phyloP scores from a whole-genome alignment of 2,113 vertebrate genomes.

The Phalacrocorax pelagicus region DNA sequence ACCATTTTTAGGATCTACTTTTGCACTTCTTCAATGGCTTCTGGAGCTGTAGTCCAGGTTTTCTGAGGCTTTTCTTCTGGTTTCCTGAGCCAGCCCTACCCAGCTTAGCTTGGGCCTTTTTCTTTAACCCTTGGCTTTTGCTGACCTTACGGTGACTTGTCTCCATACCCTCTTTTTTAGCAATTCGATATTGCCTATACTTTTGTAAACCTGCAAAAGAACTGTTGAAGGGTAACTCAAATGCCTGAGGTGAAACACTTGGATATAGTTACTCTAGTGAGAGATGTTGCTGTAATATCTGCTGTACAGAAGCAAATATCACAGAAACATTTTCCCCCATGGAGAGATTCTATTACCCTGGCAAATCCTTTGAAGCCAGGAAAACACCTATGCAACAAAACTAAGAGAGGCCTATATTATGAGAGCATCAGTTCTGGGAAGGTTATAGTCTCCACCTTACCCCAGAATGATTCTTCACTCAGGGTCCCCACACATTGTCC shows the following conservation, averaged over 20 bases:
- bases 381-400: background rate
- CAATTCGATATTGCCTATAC: background rate
- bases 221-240: background rate
- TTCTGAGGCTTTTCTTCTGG: background rate
- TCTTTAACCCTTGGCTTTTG: background rate
- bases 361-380: background rate
- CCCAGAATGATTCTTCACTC: background rate
- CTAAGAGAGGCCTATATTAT: background rate
- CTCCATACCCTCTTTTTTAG: background rate
- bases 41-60: background rate
- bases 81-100: background rate
- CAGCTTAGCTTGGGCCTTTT: background rate
- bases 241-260: background rate
- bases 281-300: background rate
- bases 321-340: background rate
- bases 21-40: background rate
- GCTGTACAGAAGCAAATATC: background rate
- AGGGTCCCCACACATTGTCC: background rate
- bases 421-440: background rate
- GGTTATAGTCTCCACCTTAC: background rate
- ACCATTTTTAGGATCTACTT: background rate
- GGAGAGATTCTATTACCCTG: background rate
- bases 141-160: background rate
- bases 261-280: background rate
- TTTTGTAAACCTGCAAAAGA: background rate